Conservation (phyloP, 2,888 invertebrate genomes). For the Meghimatium bilineatum region DNA sequence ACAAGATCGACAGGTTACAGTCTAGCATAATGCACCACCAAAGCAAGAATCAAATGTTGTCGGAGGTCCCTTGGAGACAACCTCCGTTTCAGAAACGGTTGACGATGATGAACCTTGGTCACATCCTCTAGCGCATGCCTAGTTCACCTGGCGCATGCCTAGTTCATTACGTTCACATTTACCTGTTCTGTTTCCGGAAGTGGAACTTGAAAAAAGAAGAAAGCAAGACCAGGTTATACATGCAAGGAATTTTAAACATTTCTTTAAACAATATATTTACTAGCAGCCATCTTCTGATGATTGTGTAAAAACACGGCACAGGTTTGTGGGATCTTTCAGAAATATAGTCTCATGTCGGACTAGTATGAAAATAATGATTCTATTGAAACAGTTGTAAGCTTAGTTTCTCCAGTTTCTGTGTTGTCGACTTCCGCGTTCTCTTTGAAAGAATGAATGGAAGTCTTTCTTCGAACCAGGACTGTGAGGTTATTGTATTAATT, state of each 20-base stretch:
- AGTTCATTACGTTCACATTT: not conserved
- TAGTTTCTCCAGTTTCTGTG: not conserved
- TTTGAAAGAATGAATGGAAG: too few relatives aligned
- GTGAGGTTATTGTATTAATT: too few relatives aligned
- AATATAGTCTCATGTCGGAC: not conserved
- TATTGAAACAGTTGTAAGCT: too few relatives aligned
- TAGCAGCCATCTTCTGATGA: not conserved
- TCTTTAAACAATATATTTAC: not conserved
- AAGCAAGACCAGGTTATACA: not conserved
- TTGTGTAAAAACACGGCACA: not conserved
- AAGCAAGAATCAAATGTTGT: too few relatives aligned
- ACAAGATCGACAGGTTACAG: too few relatives aligned
- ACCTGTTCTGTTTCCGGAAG: slow-evolving; percentile 7
- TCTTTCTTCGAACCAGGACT: too few relatives aligned
- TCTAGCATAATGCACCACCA: too few relatives aligned
- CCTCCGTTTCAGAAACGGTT: too few relatives aligned
- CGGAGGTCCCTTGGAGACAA: too few relatives aligned
- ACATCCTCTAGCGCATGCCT: too few relatives aligned
- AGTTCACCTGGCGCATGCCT: slow-evolving; percentile 26
- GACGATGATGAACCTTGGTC: too few relatives aligned
- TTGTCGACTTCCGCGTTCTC: slow-evolving; percentile 8
- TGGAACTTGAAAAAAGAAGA: not conserved
- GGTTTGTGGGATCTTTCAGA: not conserved
- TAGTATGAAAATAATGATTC: too few relatives aligned
- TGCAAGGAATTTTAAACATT: not conserved